Evolutionary conservation across 2,113 vertebrate species (phyloP).

Genomic region (Tauraco erythrolophus): DNA sequence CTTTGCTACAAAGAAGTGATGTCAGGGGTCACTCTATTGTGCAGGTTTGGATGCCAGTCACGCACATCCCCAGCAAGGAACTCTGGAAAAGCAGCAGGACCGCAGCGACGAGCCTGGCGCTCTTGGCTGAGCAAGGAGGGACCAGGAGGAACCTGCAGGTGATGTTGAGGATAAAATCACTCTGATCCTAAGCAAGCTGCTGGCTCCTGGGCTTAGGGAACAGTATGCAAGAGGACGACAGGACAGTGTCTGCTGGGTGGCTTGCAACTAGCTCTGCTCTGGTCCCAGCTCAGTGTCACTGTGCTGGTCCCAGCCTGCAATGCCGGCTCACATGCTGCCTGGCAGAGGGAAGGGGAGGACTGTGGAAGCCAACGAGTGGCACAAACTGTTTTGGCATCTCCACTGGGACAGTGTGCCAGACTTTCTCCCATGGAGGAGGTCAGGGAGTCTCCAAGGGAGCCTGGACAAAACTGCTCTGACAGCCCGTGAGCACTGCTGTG

Average conservation of each 20-base stretch:
- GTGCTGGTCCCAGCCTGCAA: fast-evolving
- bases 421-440: not conserved
- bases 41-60: not conserved
- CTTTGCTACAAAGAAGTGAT: not conserved
- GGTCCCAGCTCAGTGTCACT: fast-evolving
- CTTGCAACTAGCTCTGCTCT: not conserved
- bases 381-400: not conserved
- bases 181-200: fast-evolving
- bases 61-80: fast-evolving
- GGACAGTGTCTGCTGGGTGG: not conserved
- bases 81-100: not conserved
- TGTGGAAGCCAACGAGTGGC: fast-evolving
- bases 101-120: fast-evolving
- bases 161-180: not conserved
- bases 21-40: fast-evolving
- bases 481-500: fast-evolving
- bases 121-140: not conserved
- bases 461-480: not conserved
- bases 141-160: not conserved
- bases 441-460: not conserved
- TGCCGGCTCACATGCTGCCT: fast-evolving
- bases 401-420: fast-evolving
- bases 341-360: not conserved
- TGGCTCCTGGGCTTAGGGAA: not conserved
- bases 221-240: not conserved